Evolutionary conservation across 2,797 vertebrate species (phyloP).

Genomic region (Centroberyx gerrardi): DNA sequence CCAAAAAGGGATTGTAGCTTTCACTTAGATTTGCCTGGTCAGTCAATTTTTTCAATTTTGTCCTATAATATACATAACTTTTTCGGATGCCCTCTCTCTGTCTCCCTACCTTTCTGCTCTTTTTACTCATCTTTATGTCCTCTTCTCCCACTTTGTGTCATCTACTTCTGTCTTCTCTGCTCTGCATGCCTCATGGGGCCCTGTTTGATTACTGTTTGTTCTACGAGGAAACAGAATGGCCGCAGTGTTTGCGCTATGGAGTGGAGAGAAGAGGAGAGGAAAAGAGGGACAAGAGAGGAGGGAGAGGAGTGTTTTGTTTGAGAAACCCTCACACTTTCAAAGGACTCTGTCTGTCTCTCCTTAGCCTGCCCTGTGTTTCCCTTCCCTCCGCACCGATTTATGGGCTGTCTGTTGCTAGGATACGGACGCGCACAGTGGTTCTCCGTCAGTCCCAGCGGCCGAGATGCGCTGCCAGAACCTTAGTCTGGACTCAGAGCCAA

Average conservation of each 20-base stretch:
- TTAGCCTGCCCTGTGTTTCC: constrained; percentile 25
- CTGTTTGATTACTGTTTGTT: constrained; percentile 47
- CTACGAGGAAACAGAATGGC: constrained; percentile 30
- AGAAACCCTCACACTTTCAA: constrained; percentile 46
- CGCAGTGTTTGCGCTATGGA: constrained; percentile 38
- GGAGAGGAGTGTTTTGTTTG: constrained; percentile 55
- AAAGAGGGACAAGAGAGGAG: constrained; percentile 10
- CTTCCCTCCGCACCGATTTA: constrained; percentile 58
- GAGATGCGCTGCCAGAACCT: constrained; percentile 50
- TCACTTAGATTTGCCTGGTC: no score
- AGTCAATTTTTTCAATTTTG: no score
- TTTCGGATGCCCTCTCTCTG: no score
- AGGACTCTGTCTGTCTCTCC: constrained; percentile 42
- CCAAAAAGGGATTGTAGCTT: no score
- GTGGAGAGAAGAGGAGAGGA: constrained; percentile 3
- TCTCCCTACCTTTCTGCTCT: no score
- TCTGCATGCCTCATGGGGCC: neutral
- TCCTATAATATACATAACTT: no score
- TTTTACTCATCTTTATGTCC: neutral
- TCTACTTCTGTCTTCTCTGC: neutral
- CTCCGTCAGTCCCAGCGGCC: constrained; percentile 50
- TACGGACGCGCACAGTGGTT: constrained; percentile 46
- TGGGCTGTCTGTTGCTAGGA: constrained; percentile 68
- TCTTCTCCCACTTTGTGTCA: neutral
- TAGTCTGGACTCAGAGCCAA: constrained; percentile 51